Evolutionary conservation across 2,797 vertebrate genomes (phyloP).

Genomic region (Setipinna tenuifilis): DNA sequence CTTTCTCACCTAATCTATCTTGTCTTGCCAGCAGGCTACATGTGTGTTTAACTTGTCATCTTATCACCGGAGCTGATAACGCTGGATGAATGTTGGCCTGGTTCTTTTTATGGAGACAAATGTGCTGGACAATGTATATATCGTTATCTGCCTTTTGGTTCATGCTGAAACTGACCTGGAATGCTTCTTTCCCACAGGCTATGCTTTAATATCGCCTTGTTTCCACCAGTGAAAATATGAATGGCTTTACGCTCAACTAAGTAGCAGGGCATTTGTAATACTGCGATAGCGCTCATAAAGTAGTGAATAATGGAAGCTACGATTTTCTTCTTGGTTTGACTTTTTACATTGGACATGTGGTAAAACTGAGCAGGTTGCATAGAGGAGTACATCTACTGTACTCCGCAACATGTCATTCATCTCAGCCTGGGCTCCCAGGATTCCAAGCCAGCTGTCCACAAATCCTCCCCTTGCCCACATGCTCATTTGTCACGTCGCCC

Average conservation of each 20-base stretch:
- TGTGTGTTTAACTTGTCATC: slow-evolving; percentile 13
- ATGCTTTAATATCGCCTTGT: neutral
- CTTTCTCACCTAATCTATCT: neutral
- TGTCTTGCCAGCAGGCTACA: neutral
- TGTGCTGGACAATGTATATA: neutral
- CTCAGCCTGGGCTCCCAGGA: slow-evolving; percentile 55
- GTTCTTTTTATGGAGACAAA: neutral
- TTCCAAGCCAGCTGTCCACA: slow-evolving; percentile 64
- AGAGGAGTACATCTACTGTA: slow-evolving; percentile 61
- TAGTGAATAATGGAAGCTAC: slow-evolving; percentile 63
- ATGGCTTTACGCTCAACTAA: neutral
- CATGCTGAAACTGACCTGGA: neutral
- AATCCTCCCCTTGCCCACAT: slow-evolving; percentile 55
- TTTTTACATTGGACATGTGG: slow-evolving; percentile 58
- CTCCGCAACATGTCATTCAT: slow-evolving; percentile 55
- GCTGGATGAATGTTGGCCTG: neutral
- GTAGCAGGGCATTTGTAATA: slow-evolving; percentile 50
- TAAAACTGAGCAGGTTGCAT: slow-evolving; percentile 66
- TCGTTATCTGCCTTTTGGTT: neutral
- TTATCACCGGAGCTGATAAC: slow-evolving; percentile 7
- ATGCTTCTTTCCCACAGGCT: neutral
- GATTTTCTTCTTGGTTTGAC: slow-evolving; percentile 67
- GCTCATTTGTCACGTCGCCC: slow-evolving; percentile 60
- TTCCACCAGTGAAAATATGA: neutral
- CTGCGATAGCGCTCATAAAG: slow-evolving; percentile 62